Evolutionary conservation across 1,140 invertebrate species (phyloP).

Genomic region (Proctacanthus coquilletti): DNA sequence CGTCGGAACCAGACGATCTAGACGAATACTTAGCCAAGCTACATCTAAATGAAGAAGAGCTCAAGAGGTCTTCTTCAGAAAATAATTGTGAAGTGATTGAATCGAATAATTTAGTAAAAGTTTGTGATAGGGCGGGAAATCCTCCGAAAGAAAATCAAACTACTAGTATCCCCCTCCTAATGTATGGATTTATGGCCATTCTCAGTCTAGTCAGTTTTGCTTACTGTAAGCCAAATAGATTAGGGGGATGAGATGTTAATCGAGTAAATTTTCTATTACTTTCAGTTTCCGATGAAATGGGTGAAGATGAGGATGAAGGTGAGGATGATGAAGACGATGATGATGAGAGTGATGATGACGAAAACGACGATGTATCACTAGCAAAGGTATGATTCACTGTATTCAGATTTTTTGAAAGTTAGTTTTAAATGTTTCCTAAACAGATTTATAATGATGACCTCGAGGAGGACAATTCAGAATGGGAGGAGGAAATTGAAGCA

Average conservation of each 20-base stretch:
- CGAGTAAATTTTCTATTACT: constrained; percentile 5
- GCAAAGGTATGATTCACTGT: not conserved
- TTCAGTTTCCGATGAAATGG: constrained; percentile 20
- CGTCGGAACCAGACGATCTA: constrained; percentile 20
- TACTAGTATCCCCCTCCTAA: constrained; percentile 7
- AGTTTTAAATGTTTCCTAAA: constrained; percentile 5
- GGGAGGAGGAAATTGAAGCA: constrained; percentile 6
- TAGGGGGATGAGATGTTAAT: constrained; percentile 2
- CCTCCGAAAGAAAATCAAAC: constrained; percentile 4
- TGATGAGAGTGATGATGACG: constrained; percentile 6
- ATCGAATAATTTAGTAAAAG: not conserved
- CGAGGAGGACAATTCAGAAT: constrained; percentile 7
- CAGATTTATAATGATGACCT: constrained; percentile 6
- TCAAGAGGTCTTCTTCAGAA: constrained; percentile 1
- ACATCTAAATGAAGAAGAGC: constrained; percentile 15
- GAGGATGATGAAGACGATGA: constrained; percentile 11
- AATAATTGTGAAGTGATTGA: constrained; percentile 10
- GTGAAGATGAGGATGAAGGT: constrained; percentile 11
- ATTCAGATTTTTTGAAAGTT: constrained; percentile 1
- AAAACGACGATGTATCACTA: constrained; percentile 3
- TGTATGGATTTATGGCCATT: constrained; percentile 29
- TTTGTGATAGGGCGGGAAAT: too few relatives aligned
- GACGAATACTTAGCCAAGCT: constrained; percentile 27
- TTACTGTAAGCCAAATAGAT: constrained; percentile 20
- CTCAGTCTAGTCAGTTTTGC: constrained; percentile 25